These are phyloP conservation scores for Carcharodon carcharias DNA, from an alignment of 2,797 vertebrate species.

Conservation along the genomic window DNA sequence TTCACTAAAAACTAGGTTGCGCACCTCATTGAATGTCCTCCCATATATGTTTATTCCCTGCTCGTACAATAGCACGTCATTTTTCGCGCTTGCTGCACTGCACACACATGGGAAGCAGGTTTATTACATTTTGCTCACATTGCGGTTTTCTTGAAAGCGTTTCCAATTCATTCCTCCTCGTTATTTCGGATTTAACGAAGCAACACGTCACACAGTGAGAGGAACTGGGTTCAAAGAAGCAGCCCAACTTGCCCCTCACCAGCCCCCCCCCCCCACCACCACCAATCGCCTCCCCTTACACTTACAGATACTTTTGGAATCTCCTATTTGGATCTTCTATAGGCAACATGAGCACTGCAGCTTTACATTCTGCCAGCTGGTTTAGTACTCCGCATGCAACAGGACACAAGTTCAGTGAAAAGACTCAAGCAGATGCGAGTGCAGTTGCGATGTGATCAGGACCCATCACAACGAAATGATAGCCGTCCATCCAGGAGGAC, in stretches of 20 bases:
- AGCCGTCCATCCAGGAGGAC: neutral
- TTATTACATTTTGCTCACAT: neutral
- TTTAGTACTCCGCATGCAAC: neutral
- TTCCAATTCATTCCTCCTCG: neutral
- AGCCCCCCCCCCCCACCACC: too few species aligned
- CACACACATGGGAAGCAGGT: neutral
- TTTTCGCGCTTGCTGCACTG: conserved; percentile 20
- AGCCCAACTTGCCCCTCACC: too few species aligned
- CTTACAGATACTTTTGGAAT: neutral
- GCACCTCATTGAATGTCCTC: conserved; percentile 10
- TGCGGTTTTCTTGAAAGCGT: neutral
- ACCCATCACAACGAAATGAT: neutral
- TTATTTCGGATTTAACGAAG: neutral
- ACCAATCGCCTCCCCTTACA: neutral
- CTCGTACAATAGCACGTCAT: neutral
- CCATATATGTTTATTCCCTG: neutral
- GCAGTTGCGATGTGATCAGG: neutral
- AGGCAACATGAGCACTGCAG: neutral
- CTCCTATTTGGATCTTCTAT: neutral
- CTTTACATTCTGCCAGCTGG: neutral
- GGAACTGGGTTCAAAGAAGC: neutral
- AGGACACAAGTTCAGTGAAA: conserved; percentile 21
- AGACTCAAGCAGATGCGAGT: neutral
- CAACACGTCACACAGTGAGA: neutral
- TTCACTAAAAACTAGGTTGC: neutral